These are phyloP conservation scores for Cotesia typhae DNA, from an alignment of 1,140 invertebrate species.

Conservation along the genomic window DNA sequence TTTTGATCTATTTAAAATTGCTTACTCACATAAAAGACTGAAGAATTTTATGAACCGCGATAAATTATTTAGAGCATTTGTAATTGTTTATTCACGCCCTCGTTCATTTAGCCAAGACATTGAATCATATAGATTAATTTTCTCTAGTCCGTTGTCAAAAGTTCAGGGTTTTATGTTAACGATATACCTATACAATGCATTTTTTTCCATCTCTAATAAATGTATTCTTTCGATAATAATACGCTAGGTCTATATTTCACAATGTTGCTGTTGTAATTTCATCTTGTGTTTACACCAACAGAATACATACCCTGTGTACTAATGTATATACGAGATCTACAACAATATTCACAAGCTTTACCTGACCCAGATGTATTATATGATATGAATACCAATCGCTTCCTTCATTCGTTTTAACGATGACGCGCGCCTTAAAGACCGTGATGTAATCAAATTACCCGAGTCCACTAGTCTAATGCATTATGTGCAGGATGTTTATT, in stretches of 20 bases:
- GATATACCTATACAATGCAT: not conserved
- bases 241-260: not conserved
- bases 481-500: conserved; percentile 39
- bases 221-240: conserved; percentile 4
- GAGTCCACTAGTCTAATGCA: conserved; percentile 21
- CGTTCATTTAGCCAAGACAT: conserved; percentile 30
- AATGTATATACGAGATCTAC: not conserved
- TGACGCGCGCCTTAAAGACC: conserved; percentile 39
- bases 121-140: conserved; percentile 17
- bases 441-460: conserved; percentile 43
- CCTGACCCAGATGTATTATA: conserved; percentile 46
- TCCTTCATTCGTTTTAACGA: conserved; percentile 44
- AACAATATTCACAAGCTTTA: conserved; percentile 28
- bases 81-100: conserved; percentile 19
- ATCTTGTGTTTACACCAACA: too few relatives aligned
- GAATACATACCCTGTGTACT: too few relatives aligned
- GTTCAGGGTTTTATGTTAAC: conserved; percentile 2
- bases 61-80: conserved; percentile 17
- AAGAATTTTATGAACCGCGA: not conserved
- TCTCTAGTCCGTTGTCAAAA: not conserved
- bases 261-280: too few relatives aligned
- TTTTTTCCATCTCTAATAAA: not conserved
- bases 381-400: conserved; percentile 48
- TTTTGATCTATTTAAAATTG: conserved; percentile 28
- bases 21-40: conserved; percentile 17